Conservation (phyloP, 2,797 vertebrate species). For the Crypturellus tataupa region DNA sequence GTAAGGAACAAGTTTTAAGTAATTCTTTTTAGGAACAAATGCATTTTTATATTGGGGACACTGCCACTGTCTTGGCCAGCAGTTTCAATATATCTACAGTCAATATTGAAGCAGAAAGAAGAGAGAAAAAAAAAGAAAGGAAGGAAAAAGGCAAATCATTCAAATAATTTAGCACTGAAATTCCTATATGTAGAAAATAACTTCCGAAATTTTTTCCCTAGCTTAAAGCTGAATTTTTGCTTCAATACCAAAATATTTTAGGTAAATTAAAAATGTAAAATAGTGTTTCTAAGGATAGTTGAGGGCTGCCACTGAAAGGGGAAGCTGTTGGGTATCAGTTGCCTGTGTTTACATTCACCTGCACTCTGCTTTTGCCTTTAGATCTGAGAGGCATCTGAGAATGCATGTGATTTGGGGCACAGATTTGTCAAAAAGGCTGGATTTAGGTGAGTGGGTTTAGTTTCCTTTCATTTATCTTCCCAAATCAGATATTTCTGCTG, state of each 20-base stretch:
- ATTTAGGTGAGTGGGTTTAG: not conserved
- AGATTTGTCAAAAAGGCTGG: not conserved
- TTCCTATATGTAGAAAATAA: not conserved
- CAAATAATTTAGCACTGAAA: not conserved
- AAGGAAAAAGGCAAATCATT: not conserved
- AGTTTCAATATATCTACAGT: not conserved
- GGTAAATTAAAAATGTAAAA: not conserved
- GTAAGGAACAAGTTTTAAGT: not conserved
- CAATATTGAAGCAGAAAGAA: not conserved
- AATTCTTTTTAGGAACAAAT: not conserved
- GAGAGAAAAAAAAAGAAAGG: not conserved
- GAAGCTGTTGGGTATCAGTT: not conserved
- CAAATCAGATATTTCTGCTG: not conserved
- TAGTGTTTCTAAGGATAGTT: not conserved
- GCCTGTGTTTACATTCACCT: not conserved
- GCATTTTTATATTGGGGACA: not conserved
- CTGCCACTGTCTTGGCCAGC: not conserved
- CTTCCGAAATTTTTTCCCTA: not conserved
- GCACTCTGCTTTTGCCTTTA: not conserved
- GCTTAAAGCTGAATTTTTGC: not conserved
- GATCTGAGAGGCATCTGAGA: not conserved
- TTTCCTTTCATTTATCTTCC: not conserved
- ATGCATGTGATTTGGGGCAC: not conserved
- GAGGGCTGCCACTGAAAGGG: not conserved
- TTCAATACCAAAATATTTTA: not conserved